Evolutionary conservation across 2,797 vertebrate genomes (phyloP), one percentile per base, ranked within the genome.

Genomic region (Mormyrops boulengeri): DNA sequence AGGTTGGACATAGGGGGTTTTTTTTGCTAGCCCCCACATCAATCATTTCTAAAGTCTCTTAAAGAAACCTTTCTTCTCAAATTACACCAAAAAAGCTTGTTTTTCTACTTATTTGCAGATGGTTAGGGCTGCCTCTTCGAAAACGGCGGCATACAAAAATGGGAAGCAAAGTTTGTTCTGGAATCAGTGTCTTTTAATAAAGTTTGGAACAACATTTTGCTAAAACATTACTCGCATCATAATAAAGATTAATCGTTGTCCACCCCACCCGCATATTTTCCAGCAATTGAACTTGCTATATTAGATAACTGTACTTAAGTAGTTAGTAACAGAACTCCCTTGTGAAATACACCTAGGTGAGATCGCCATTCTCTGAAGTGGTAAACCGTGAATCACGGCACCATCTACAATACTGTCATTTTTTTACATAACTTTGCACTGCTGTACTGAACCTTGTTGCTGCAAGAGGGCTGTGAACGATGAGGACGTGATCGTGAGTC

Each of bases 31-130:
- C 85, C 38, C 7, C 49, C 53, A 69, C 85, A 89, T 89, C 88
- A 89, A 38, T 89, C 88, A 19, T 11, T 14, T 34, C 22, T 52
- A 22, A 22, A 50, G 22, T 49, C 44, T 89, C 52, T 30, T 84
- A 89, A 62, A 57, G 77, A 22, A 38, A 89, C 49, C 73, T 44
- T 60, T 19, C 77, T 85, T 53, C 88, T 89, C 50, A 14, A 14
- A 47, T 85, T 85, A 60, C 88, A 12, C 26, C 14, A 34, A 14
- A 26, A 82, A 49, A 3, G 41, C 4, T 19, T 41, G 12, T 8
- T 44, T 77, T 38, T 44, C 5, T 44, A 41, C 2, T 6, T 6
- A 44, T 14, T 80, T 38, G 34, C 4, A 14, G 73, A 2, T 1
- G 14, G 0, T 8, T 80, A 14, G 38, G 17, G 34, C 34, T 77